These are phyloP conservation scores for Eupithecia pulchellata DNA, from an alignment of 2,888 invertebrate genomes.

Conservation along the genomic window DNA sequence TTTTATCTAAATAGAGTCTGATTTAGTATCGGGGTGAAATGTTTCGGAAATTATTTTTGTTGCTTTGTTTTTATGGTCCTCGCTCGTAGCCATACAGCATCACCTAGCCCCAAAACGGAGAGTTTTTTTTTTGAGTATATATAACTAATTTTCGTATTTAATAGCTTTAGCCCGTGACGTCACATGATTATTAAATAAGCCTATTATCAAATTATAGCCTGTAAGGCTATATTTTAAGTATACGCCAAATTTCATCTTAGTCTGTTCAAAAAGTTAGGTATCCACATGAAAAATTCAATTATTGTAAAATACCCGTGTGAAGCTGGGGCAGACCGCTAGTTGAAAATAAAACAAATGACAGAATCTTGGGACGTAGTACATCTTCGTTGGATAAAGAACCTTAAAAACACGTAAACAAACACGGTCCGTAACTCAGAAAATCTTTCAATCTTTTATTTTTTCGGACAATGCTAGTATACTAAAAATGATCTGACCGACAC, in stretches of 20 bases:
- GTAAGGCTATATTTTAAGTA: too few species aligned
- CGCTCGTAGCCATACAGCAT: neutral
- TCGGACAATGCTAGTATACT: slow-evolving; percentile 20
- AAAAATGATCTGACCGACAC: slow-evolving; percentile 34
- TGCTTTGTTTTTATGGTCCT: slow-evolving; percentile 16
- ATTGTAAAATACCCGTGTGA: too few species aligned
- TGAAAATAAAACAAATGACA: neutral
- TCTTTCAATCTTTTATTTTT: slow-evolving; percentile 10
- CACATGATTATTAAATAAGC: too few species aligned
- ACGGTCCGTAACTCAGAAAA: neutral
- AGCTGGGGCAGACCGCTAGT: too few species aligned
- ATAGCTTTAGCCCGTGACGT: too few species aligned
- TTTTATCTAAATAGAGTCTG: slow-evolving; percentile 35
- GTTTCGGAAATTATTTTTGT: slow-evolving; percentile 26
- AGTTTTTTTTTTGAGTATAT: neutral
- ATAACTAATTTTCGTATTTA: too few species aligned
- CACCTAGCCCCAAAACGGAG: neutral
- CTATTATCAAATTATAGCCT: too few species aligned
- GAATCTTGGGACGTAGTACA: neutral
- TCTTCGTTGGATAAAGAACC: neutral
- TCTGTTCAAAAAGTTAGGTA: too few species aligned
- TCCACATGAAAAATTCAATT: too few species aligned
- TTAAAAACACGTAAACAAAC: neutral
- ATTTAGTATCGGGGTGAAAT: slow-evolving; percentile 33
- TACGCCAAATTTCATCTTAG: too few species aligned